Percentiles rank a stretch among this genome's conserved stretches.
Evolutionary conservation across 2,113 vertebrate species (phyloP).

Genomic region (Furnarius figulus): DNA sequence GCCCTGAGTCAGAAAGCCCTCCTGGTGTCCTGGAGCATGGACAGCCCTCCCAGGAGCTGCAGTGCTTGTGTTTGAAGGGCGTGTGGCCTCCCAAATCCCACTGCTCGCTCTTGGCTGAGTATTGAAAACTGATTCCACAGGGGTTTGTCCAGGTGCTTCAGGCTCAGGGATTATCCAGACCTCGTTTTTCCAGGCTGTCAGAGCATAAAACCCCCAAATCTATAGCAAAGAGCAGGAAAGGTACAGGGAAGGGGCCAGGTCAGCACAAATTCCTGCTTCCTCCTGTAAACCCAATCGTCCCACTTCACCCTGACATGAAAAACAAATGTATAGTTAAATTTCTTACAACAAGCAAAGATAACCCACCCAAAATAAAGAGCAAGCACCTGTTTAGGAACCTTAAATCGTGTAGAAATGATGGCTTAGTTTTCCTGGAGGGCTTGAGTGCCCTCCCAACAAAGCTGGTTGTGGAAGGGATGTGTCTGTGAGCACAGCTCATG

Average conservation of each 20-base stretch:
- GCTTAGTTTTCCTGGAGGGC: background rate
- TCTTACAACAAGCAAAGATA: background rate
- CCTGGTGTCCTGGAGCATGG: background rate
- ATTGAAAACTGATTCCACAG: accelerated
- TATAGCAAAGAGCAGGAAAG: background rate
- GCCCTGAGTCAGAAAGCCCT: background rate
- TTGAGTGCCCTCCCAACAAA: background rate
- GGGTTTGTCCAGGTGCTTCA: background rate
- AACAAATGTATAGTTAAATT: background rate
- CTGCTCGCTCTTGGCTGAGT: background rate
- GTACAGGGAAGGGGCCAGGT: background rate
- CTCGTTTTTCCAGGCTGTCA: background rate
- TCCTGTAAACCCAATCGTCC: background rate
- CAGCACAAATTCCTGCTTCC: background rate
- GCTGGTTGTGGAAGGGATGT: background rate
- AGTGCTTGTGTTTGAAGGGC: background rate
- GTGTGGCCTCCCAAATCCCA: background rate
- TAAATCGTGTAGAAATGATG: background rate
- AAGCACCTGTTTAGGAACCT: background rate
- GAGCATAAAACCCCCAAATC: background rate
- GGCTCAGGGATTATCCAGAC: background rate
- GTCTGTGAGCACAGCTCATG: background rate
- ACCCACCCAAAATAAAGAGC: background rate
- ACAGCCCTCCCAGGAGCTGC: background rate
- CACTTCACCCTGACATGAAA: background rate